Percentiles rank a stretch among this genome's conserved stretches.
phyloP scores from a whole-genome alignment of 2,888 invertebrate species.

The Steinernema scapterisci region DNA sequence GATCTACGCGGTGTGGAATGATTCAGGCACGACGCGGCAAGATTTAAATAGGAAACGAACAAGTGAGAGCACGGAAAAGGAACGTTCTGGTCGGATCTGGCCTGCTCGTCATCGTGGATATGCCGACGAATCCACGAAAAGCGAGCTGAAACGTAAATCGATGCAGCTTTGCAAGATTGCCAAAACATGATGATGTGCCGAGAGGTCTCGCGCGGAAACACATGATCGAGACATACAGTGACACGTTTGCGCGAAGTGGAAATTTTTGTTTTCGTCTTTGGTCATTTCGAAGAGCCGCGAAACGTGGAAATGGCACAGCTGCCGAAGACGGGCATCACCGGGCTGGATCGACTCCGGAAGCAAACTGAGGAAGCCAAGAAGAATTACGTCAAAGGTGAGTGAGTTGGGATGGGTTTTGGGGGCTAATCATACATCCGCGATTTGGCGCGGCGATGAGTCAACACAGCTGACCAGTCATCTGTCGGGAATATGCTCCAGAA shows the following conservation, averaged over 20 bases:
- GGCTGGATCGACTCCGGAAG: constrained; percentile 15
- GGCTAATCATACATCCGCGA: no score
- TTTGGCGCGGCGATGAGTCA: no score
- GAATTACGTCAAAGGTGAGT: constrained; percentile 2
- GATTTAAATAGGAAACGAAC: not conserved
- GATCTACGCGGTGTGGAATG: constrained; percentile 24
- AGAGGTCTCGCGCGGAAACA: not conserved
- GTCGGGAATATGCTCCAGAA: no score
- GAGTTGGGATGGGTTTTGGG: no score
- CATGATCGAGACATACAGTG: not conserved
- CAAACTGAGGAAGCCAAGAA: constrained; percentile 7
- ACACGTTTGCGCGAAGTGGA: constrained; percentile 9
- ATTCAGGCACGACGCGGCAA: constrained; percentile 23
- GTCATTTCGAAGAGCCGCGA: no score
- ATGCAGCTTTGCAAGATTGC: not conserved
- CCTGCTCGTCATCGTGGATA: no score
- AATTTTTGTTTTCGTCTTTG: not conserved
- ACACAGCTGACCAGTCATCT: no score
- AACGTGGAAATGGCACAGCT: not conserved
- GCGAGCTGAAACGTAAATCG: no score
- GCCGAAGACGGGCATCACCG: constrained; percentile 11
- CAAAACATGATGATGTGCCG: not conserved
- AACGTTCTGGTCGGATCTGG: no score
- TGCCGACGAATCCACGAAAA: no score
- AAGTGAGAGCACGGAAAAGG: no score